A percentile compares a stretch with the other conserved stretches of the same genome.
phyloP scores from a whole-genome alignment of 2,113 vertebrate genomes.

The Fulmarus glacialis region DNA sequence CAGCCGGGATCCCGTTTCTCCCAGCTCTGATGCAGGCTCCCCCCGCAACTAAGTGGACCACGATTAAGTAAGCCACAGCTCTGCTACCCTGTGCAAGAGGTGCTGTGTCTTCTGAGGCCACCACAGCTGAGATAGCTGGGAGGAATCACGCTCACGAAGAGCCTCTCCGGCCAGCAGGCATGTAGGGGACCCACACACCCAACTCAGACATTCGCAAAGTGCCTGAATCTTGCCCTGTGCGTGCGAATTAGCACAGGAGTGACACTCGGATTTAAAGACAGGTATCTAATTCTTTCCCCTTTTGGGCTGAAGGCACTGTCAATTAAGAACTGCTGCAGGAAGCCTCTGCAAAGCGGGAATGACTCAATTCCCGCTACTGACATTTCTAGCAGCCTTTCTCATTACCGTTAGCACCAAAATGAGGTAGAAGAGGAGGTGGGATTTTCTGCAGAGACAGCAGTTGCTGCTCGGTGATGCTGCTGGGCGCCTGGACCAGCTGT shows the following conservation, averaged over 20 bases:
- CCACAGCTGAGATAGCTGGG: not conserved
- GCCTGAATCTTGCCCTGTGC: not conserved
- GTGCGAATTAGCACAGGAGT: not conserved
- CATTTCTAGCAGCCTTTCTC: not conserved
- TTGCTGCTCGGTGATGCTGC: not conserved
- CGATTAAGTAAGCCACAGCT: not conserved
- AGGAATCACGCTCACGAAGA: accelerated
- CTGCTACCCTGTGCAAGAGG: not conserved
- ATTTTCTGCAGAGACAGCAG: not conserved
- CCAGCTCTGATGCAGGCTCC: not conserved
- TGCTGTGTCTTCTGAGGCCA: not conserved
- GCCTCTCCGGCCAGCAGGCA: not conserved
- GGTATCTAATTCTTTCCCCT: not conserved
- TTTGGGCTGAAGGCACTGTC: not conserved
- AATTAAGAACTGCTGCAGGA: not conserved
- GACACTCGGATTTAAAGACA: not conserved
- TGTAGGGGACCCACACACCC: not conserved
- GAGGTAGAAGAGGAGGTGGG: not conserved
- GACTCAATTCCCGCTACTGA: not conserved
- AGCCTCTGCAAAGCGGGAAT: not conserved
- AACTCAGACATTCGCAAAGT: accelerated
- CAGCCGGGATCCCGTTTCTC: not conserved
- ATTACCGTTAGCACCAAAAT: not conserved
- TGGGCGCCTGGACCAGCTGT: not conserved
- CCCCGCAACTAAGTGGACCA: accelerated